Evolutionary conservation across 2,888 invertebrate genomes (phyloP).

Genomic region (Hipparchia sbordonii): DNA sequence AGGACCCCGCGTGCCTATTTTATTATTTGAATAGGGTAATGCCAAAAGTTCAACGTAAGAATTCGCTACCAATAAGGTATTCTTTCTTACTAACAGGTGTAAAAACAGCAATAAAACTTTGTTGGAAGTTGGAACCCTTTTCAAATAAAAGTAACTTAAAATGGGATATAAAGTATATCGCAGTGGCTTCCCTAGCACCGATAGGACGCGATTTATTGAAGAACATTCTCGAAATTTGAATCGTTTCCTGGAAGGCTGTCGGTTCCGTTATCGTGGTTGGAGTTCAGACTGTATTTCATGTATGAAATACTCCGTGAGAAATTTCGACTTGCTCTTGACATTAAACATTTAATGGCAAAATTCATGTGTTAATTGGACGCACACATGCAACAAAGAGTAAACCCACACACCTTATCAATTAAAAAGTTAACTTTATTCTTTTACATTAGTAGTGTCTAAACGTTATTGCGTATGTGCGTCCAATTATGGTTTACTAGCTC

Average conservation of each 20-base stretch:
- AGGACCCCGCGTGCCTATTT: too few species aligned
- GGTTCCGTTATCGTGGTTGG: slow-evolving; percentile 6
- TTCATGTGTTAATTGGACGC: too few species aligned
- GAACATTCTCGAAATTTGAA: slow-evolving; percentile 21
- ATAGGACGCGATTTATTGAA: slow-evolving; percentile 20
- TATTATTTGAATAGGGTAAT: too few species aligned
- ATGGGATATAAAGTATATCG: slow-evolving; percentile 16
- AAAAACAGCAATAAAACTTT: slow-evolving; percentile 18
- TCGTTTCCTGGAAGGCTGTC: slow-evolving; percentile 10
- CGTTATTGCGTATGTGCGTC: too few species aligned
- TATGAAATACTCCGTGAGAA: neutral
- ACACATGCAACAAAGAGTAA: too few species aligned
- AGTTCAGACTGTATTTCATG: slow-evolving; percentile 6
- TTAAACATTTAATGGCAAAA: neutral
- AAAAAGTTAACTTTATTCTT: too few species aligned
- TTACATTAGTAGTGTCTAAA: too few species aligned
- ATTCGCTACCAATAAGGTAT: slow-evolving; percentile 5
- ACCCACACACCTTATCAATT: too few species aligned
- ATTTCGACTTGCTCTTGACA: neutral
- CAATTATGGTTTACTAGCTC: too few species aligned
- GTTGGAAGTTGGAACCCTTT: neutral
- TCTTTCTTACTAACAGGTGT: slow-evolving; percentile 10
- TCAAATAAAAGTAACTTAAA: slow-evolving; percentile 1
- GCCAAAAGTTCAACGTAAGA: neutral
- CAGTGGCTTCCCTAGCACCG: slow-evolving; percentile 1